Evolutionary conservation across 2,888 invertebrate species (phyloP), one percentile per base, ranked within the genome.

Genomic region (Drosophila austrosaltans): DNA sequence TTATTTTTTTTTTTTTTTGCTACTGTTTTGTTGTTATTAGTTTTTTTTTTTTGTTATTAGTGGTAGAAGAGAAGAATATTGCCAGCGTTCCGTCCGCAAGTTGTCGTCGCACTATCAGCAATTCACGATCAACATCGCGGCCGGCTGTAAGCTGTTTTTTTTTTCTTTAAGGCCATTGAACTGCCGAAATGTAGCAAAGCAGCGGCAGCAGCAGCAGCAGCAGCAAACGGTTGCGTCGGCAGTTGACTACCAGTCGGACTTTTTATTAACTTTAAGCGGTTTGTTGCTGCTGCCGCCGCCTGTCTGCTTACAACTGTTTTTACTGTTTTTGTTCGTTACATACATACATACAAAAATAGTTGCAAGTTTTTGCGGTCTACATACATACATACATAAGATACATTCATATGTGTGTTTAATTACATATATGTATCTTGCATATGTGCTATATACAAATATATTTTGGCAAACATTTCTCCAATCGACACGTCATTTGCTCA

Each of bases 281-380:
- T 68, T 74, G 76, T 70, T 79, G 71, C 66, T 68, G 77, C 69
- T 53, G 64, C 64, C 40, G 44, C 44, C 44, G 20, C 10, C 42
- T 28, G 53, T 6, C 64, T 69, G 48, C 40, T 82, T 86, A 82
- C 84, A 82, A 83, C 82, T 83, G 87, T 84, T 84, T 79, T 87
- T 84, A 82, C 82, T 84, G 82, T 83, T 83, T 72, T 66, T 71
- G 69, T 77, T 42, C 62, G 77, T 71, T 75, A 48, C 20, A 20
- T 48, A 28, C 69, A 44, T 20, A 44, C 20, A 22, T 44, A 16
- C 8, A 2, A 16, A 42, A 10, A 28, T 28, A 28, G 2, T 28
- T 5, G 28, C 28, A 2, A 42, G 42, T 16, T 42, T 40, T 16
- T 44, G 22, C 22, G 2, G 32, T 32, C 8, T 44, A 25, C 12